Percentiles rank a stretch among this genome's conserved stretches.
Conservation (phyloP, 2,888 invertebrate genomes). For the Volucella bombylans region DNA sequence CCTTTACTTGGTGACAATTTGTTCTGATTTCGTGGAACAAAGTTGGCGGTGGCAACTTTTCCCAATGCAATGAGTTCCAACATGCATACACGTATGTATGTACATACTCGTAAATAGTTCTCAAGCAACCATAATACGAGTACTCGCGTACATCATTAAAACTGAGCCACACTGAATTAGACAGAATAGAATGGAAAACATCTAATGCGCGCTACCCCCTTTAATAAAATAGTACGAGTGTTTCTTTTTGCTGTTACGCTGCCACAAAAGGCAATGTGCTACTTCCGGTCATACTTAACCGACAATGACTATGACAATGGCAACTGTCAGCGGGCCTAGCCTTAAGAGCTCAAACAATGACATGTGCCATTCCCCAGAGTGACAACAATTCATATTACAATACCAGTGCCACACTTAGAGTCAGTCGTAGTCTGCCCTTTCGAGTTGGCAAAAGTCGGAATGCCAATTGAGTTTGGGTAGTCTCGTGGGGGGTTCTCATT, state of each 20-base stretch:
- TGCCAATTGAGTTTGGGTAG: slow-evolving; percentile 56
- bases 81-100: too few relatives aligned
- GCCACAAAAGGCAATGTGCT: slow-evolving; percentile 47
- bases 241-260: slow-evolving; percentile 12
- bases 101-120: background rate
- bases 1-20: slow-evolving; percentile 56
- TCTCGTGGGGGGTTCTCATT: slow-evolving; percentile 45
- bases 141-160: background rate
- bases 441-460: slow-evolving; percentile 40
- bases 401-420: slow-evolving; percentile 8
- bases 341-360: slow-evolving; percentile 29
- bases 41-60: background rate
- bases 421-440: slow-evolving; percentile 14
- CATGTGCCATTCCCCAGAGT: slow-evolving; percentile 47
- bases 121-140: background rate
- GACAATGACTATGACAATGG: slow-evolving; percentile 17
- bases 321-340: background rate
- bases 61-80: background rate
- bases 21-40: slow-evolving; percentile 43
- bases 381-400: slow-evolving; percentile 15
- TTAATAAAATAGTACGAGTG: slow-evolving; percentile 27
- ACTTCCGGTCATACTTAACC: slow-evolving; percentile 66
- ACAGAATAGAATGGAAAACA: background rate
- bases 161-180: background rate
- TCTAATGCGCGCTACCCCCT: background rate